Base-by-base conservation (phyloP, 1,140 invertebrate genomes). In the Oreohelix idahoensis region DNA sequence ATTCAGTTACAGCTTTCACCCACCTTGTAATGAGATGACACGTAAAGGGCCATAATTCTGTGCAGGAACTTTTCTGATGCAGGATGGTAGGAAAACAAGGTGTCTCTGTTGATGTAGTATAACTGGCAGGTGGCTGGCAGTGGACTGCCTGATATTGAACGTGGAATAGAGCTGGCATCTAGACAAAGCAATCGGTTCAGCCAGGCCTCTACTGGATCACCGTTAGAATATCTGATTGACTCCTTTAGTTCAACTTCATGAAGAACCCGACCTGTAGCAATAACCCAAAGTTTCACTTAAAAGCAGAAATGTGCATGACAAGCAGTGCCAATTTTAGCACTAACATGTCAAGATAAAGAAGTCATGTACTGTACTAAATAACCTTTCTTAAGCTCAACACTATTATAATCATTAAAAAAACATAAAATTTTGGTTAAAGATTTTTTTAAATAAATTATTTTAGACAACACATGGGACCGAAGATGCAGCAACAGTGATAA, bases 1-100 rank as follows among this genome's bases (percentile, higher is more conserved):
- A 45, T 15, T 45, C 42, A 45, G 23, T 58, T 26, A 58, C 23
- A 15, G 10, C 51, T 29, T 2, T 26, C 66, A 17, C 83, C 42
- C 85, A 93, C 96, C 94, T 98, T 99, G 91, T 99, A 99, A 94
- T 99, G 98, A 23, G 98, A 99, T 0, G 98, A 95, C 0, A 99
- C 98, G 92, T 98, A 99, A 10, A 99, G 95, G 49, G 96, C 95
- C 83, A 99, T 97, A 0, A 99, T 89, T 87, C 96, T 94, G 89
- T 99, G 97, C 10, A 99, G 93, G 93, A 99, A 99, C 1, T 95
- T 93, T 93, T 99, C 99, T 0, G 98, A 98, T 0, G 97, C 97
- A 92, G 96, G 96, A 89, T 99, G 97, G 91, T 98, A 99, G 79
- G 97, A 99, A 93, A 99, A 99, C 23, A 99, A 92, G 0, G 98